Evolutionary conservation across 2,113 vertebrate species (phyloP).

Genomic region (Proteles cristata): DNA sequence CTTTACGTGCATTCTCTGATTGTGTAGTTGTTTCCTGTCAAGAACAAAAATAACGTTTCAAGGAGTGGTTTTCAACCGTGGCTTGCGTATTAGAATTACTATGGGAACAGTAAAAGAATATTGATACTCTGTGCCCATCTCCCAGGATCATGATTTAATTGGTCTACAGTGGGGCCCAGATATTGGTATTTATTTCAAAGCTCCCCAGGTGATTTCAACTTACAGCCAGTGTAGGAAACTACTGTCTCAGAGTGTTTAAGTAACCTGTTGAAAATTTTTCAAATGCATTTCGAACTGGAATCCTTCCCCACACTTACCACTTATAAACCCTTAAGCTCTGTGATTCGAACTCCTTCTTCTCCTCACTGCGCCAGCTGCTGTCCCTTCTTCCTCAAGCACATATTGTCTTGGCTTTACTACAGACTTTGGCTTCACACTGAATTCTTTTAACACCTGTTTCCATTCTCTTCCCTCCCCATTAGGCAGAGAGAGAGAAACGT

Average conservation of each 20-base stretch:
- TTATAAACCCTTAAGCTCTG: background rate
- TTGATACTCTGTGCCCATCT: background rate
- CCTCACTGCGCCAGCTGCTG: background rate
- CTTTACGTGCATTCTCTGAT: background rate
- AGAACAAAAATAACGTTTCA: background rate
- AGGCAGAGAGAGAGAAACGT: constrained; percentile 38
- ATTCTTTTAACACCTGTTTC: constrained; percentile 79
- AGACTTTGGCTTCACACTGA: constrained; percentile 76
- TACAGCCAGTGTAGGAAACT: background rate
- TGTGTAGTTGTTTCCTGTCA: background rate
- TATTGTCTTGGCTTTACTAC: constrained; percentile 65
- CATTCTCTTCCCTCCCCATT: constrained; percentile 6
- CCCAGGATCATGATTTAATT: background rate
- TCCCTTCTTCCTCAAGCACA: constrained; percentile 62
- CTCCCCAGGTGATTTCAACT: background rate
- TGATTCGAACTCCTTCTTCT: background rate
- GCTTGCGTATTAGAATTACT: background rate
- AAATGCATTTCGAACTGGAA: background rate
- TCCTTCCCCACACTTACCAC: background rate
- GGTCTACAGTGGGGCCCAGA: background rate
- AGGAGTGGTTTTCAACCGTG: background rate
- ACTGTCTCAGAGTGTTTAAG: background rate
- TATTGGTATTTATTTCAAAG: background rate
- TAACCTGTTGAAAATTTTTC: background rate
- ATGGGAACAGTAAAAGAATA: background rate